phyloP scores from a whole-genome alignment of 2,113 vertebrate species.

The Tylochromis polylepis region DNA sequence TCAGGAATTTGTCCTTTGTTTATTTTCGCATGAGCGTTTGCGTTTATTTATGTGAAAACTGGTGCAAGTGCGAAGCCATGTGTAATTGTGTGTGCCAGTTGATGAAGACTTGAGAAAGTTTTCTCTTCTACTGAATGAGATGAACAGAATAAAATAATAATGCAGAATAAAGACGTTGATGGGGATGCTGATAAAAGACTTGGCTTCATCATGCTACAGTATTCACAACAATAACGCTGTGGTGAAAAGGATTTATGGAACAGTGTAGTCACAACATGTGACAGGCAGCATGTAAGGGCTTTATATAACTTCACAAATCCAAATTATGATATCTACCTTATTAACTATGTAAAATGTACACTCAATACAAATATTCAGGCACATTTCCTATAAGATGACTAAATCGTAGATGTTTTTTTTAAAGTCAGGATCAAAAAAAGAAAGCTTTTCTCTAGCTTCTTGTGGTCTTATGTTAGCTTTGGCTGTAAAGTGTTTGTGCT shows the following conservation, averaged over 20 bases:
- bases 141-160: conserved; percentile 1
- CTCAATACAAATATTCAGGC: not conserved
- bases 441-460: not conserved
- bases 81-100: not conserved
- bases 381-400: not conserved
- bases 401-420: not conserved
- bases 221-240: conserved; percentile 9
- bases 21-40: not conserved
- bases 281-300: conserved; percentile 4
- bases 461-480: not conserved
- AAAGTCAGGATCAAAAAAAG: not conserved
- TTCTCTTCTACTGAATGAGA: not conserved
- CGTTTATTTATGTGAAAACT: not conserved
- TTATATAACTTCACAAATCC: too few relatives aligned
- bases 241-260: conserved; percentile 34
- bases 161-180: conserved; percentile 8
- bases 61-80: not conserved
- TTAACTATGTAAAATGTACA: not conserved
- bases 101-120: not conserved
- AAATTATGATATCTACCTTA: not conserved
- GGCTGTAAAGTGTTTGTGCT: not conserved
- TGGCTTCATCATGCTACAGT: not conserved
- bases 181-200: conserved; percentile 21
- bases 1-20: not conserved
- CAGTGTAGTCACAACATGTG: not conserved